Base-by-base conservation (phyloP, 2,797 vertebrate species). In the Syngnathus acus region DNA sequence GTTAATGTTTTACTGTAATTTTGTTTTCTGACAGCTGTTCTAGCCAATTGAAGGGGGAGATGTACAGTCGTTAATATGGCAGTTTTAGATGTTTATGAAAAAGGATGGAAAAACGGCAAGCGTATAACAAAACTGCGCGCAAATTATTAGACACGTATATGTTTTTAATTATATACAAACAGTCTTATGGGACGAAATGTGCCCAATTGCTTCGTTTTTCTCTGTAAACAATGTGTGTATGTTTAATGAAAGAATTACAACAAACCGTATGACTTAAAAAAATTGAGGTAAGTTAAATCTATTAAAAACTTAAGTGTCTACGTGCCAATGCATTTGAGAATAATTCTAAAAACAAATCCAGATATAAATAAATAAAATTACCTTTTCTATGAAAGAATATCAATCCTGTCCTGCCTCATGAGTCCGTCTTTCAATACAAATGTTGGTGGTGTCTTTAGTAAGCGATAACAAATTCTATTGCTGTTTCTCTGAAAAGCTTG, bases 371-470 rank as follows among this genome's bases (percentile, higher is more conserved):
- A 51, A 51, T 21, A 21, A 21, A 51, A 51, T 63, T 78, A 82
- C 79, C 80, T 79, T 72, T 0, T 67, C 45, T 66, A 69, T 45
- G 37, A 14, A 26, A 63, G 64, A 72, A 60, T 8, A 23, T 3
- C 8, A 47, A 8, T 63, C 48, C 37, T 42, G 45, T 17, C 63
- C 4, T 10, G 21, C 57, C 59, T 64, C 77, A 81, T 76, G 63
- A 60, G 39, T 72, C 45, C 65, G 65, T 70, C 61, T 40, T 61
- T 13, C 5, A 48, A 37, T 8, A 23, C 21, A 23, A n/a, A 64
- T 64, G 45, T 1, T 19, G 45, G 4, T 26, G 26, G 17, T 9
- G 21, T 17, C 17, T 21, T 32, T 26, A 21, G 0, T 19, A 9
- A 62, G 38, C 32, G 26, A 37, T 4, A 50, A 39, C 26, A n/a